Conservation (phyloP, 1,140 invertebrate species). For the Hypothenemus hampei region DNA sequence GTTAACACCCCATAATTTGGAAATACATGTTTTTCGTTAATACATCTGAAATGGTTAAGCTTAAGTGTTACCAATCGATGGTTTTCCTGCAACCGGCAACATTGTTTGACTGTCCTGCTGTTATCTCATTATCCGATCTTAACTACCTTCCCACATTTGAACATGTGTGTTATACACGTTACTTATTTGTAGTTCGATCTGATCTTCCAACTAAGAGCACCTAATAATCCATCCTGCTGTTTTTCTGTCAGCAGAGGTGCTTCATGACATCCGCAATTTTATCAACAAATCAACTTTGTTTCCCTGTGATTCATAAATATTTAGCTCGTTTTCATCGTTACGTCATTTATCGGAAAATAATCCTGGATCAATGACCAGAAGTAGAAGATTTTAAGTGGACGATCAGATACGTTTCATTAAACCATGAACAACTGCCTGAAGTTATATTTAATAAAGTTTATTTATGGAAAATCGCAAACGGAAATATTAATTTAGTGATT, state of each 20-base stretch:
- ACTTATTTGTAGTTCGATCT: slow-evolving; percentile 29
- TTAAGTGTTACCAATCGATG: too few relatives aligned
- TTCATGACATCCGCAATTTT: slow-evolving; percentile 9
- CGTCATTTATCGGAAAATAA: too few relatives aligned
- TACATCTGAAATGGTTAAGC: too few relatives aligned
- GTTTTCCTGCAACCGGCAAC: slow-evolving; percentile 12
- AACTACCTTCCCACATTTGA: slow-evolving; percentile 30
- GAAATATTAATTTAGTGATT: slow-evolving; percentile 1
- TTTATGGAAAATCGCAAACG: background rate
- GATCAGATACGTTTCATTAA: too few relatives aligned
- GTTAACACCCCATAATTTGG: too few relatives aligned
- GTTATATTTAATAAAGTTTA: background rate
- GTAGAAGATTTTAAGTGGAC: too few relatives aligned
- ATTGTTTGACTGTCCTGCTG: slow-evolving; percentile 1
- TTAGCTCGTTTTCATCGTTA: too few relatives aligned
- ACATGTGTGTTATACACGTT: slow-evolving; percentile 30
- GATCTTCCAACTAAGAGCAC: slow-evolving; percentile 25
- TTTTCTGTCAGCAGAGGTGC: slow-evolving; percentile 13
- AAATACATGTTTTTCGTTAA: too few relatives aligned
- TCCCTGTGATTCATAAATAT: too few relatives aligned
- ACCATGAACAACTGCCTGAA: too few relatives aligned
- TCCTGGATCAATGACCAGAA: too few relatives aligned
- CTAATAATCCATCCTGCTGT: slow-evolving; percentile 24
- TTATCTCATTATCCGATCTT: slow-evolving; percentile 22
- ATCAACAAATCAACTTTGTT: too few relatives aligned